Conservation (phyloP, 2,113 vertebrate genomes). For the Oxyura jamaicensis region DNA sequence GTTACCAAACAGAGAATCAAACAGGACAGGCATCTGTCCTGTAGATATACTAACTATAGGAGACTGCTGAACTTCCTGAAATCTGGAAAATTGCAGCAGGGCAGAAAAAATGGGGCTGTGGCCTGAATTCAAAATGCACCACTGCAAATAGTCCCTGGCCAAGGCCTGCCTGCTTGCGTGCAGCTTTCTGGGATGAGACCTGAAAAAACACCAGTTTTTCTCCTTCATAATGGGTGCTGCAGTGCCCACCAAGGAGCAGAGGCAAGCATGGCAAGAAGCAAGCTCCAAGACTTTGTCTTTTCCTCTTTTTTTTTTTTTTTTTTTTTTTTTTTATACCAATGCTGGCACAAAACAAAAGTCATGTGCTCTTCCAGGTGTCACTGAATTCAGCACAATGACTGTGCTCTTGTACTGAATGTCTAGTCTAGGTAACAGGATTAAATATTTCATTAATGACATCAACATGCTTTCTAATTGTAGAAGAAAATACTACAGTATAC, state of each 20-base stretch:
- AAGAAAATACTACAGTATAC: neutral
- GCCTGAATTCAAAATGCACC: neutral
- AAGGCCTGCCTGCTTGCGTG: neutral
- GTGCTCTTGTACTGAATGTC: neutral
- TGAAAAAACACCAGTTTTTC: neutral
- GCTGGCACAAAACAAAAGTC: neutral
- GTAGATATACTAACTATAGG: neutral
- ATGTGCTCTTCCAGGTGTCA: neutral
- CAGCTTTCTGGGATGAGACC: neutral
- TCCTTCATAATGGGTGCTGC: neutral
- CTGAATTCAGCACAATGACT: neutral
- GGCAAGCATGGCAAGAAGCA: too few relatives aligned
- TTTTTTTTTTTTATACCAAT: too few relatives aligned
- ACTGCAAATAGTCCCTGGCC: neutral
- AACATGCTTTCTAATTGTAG: neutral
- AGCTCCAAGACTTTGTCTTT: neutral
- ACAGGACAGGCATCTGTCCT: neutral
- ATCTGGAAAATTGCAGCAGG: neutral
- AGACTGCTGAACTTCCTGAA: neutral
- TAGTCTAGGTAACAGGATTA: neutral
- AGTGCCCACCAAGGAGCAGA: neutral
- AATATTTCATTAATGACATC: neutral
- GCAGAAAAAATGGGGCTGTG: neutral
- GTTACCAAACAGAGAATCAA: neutral
- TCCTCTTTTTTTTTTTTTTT: too few relatives aligned